phyloP scores from a whole-genome alignment of 2,113 vertebrate genomes.

The Alces alces region DNA sequence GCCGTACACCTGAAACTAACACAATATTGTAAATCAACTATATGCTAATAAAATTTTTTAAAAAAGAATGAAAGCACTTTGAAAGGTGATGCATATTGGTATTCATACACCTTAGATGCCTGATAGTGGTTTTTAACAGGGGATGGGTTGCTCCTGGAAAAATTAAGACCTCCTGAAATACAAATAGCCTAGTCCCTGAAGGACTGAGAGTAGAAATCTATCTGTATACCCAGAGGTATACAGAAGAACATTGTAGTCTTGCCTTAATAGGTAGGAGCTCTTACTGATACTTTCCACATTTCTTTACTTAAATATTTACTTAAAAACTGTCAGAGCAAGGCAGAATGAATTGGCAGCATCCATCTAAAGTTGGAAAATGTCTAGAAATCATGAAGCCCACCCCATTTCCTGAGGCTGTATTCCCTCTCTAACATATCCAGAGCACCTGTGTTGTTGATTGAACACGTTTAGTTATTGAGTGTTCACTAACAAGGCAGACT shows the following conservation, averaged over 20 bases:
- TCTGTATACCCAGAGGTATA: not conserved
- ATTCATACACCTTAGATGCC: not conserved
- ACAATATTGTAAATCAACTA: not conserved
- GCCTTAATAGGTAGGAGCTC: not conserved
- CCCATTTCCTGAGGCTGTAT: not conserved
- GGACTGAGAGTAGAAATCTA: not conserved
- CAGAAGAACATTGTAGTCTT: not conserved
- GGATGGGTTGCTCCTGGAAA: not conserved
- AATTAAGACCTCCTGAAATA: not conserved
- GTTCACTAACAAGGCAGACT: not conserved
- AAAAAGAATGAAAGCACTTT: not conserved
- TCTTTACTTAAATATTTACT: not conserved
- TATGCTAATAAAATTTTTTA: accelerated
- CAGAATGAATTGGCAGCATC: not conserved
- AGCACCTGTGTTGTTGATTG: not conserved
- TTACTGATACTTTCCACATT: not conserved
- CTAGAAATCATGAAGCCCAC: not conserved
- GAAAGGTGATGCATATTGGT: not conserved
- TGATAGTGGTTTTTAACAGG: not conserved
- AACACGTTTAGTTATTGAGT: not conserved
- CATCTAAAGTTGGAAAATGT: not conserved
- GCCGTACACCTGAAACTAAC: not conserved
- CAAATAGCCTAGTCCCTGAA: not conserved
- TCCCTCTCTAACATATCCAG: not conserved
- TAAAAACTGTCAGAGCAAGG: not conserved